phyloP scores from a whole-genome alignment of 2,888 invertebrate genomes.

The Euspilapteryx auroguttella region DNA sequence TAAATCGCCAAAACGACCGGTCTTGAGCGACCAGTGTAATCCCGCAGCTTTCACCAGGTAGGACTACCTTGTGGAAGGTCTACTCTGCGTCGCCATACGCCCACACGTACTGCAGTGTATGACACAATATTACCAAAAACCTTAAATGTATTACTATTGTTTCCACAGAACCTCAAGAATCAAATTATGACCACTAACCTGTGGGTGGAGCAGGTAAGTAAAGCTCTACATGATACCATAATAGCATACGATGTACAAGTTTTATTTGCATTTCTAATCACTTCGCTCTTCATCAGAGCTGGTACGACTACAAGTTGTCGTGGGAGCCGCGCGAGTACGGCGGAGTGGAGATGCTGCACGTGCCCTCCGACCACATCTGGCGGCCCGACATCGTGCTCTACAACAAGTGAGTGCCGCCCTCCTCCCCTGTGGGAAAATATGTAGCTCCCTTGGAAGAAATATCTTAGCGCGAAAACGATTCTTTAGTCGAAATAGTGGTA shows the following conservation, averaged over 20 bases:
- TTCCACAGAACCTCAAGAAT: constrained; percentile 88
- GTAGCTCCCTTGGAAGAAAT: neutral
- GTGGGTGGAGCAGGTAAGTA: constrained; percentile 74
- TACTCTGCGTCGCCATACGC: no score
- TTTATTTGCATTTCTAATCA: neutral
- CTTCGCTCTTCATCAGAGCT: constrained; percentile 61
- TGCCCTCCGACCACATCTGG: constrained; percentile 96
- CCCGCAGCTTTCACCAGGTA: no score
- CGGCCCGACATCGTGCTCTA: constrained; percentile 93
- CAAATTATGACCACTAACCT: constrained; percentile 95
- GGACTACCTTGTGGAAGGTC: no score
- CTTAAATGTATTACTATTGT: no score
- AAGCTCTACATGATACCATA: neutral
- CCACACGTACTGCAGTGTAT: no score
- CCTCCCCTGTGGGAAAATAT: neutral
- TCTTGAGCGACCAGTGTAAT: no score
- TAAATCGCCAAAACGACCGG: no score
- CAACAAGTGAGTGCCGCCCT: constrained; percentile 77
- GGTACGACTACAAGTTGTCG: constrained; percentile 93
- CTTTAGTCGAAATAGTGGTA: neutral
- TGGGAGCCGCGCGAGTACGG: constrained; percentile 96
- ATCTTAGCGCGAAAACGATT: neutral
- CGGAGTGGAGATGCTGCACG: constrained; percentile 92
- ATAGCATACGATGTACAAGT: no score
- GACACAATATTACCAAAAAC: no score